Evolutionary conservation across 2,113 vertebrate genomes (phyloP).

Genomic region (Thermophis baileyi): DNA sequence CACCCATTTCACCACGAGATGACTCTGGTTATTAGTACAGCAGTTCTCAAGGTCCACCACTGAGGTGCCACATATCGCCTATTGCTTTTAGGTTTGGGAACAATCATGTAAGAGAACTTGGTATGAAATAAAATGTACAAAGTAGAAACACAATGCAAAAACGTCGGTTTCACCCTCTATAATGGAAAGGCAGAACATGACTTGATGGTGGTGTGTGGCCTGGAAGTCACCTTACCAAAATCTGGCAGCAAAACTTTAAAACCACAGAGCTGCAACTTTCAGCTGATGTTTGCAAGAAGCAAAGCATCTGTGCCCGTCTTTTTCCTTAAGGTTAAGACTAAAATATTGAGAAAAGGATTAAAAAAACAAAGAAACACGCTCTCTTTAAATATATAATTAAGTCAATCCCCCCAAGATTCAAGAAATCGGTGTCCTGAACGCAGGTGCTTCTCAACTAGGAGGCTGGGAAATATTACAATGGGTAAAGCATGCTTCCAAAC

Average conservation of each 20-base stretch:
- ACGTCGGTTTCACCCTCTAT: not conserved
- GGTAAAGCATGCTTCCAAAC: constrained; percentile 54
- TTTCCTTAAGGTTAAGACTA: not conserved
- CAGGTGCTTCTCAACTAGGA: constrained; percentile 35
- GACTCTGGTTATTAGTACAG: not conserved
- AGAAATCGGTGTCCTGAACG: constrained; percentile 43
- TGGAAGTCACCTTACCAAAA: not conserved
- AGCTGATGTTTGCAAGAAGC: not conserved
- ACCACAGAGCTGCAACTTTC: not conserved
- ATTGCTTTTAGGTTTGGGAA: not conserved
- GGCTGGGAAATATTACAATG: constrained; percentile 44
- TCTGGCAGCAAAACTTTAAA: not conserved
- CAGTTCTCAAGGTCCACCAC: not conserved
- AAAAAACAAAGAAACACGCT: constrained; percentile 33
- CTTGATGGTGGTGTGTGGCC: not conserved
- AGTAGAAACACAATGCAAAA: not conserved
- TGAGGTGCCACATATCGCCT: not conserved
- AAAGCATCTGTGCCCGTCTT: not conserved
- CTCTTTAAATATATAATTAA: constrained; percentile 32
- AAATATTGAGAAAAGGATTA: not conserved
- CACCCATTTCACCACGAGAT: not conserved
- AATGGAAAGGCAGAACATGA: not conserved
- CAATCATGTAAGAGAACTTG: not conserved
- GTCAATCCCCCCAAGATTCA: constrained; percentile 13
- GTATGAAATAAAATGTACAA: not conserved